Base-by-base conservation (phyloP, 1,140 invertebrate genomes). In the Chlorops oryzae region DNA sequence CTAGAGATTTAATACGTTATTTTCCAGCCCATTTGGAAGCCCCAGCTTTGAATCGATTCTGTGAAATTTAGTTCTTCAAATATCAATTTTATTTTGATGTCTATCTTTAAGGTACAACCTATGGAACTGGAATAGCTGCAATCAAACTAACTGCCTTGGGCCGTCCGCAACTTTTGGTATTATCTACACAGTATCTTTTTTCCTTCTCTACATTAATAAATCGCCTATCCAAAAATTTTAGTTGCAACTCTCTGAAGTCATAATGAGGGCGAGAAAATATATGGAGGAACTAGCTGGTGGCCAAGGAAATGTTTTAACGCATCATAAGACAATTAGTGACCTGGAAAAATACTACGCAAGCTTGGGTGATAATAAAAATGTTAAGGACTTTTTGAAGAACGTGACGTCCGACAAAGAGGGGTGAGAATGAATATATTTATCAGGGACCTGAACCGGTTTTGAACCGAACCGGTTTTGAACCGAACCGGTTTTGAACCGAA, bases 81-180 rank as follows among this genome's bases (percentile, higher is more conserved):
- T n/a, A n/a, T n/a, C n/a, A n/a, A n/a, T n/a, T n/a, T n/a, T n/a
- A n/a, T n/a, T n/a, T n/a, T n/a, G n/a, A n/a, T n/a, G n/a, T n/a
- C n/a, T n/a, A n/a, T n/a, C 44, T 47, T 50, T 37, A 39, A 95
- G 92, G 85, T 64, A 87, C 90, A 34, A 98, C 96, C 7, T 85
- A 91, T 64, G 90, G 90, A 39, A 92, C 93, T 23, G 96, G 96
- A 38, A 91, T 99, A 64, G 94, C 94, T 61, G 96, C 96, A 22
- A 86, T 99, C 42, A 99, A 99, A 79, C 74, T 99, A 61, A 99
- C 96, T 25, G 96, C 96, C 15, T 80, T 99, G 18, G 96, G 96
- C 58, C 82, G 95, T 70, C 96, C 96, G 51, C 92, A 98, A 73
- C 77, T 98, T 56, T 78, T 99, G 80, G 92, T 98, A 77, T n/a